Base-by-base conservation (phyloP, 2,113 vertebrate species). In the Eclectus roratus region DNA sequence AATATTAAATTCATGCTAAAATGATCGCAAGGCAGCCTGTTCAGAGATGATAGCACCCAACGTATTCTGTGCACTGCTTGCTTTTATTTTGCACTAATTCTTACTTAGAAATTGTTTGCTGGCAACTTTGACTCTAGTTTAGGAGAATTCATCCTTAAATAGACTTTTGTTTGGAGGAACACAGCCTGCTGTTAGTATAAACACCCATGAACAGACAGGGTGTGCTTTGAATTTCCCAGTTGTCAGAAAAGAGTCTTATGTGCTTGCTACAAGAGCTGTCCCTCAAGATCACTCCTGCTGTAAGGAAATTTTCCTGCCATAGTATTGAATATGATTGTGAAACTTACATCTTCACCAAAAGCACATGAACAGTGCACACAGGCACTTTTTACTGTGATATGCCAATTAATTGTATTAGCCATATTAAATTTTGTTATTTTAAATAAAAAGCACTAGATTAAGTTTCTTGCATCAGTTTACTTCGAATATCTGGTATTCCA, bases 321-420 rank as follows among this genome's bases (percentile, higher is more conserved):
- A 50, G 6, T 31, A 24, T 2, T 77, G 31, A 63, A 41, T 39
- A 58, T 11, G 3, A 31, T 65, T 0, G 0, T 56, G 53, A 77
- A 83, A 80, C 25, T 49, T 55, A 6, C 0, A 2, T 74, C 35
- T 88, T 93, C 46, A 63, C 20, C 19, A 66, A 56, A 88, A 77
- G 35, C 49, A 53, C 8, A 39, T 4, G 14, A 84, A 52, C 8
- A 9, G 25, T 78, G 10, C 44, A 87, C 35, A 50, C 27, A 72
- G 37, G 21, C 47, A 41, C 11, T 9, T 65, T 89, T 84, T 80
- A 84, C 33, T 37, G 29, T 74, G 49, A 88, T 29, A 56, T 11
- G 25, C 3, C 35, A 23, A 4, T 70, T 81, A 64, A 41, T 43
- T 37, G 35, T 7, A 3, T 73, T 46, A 69, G 10, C 11, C 15